Percentiles rank a stretch among this genome's conserved stretches.
Evolutionary conservation across 2,888 invertebrate species (phyloP).

Genomic region (Arrhopalites spinosus): DNA sequence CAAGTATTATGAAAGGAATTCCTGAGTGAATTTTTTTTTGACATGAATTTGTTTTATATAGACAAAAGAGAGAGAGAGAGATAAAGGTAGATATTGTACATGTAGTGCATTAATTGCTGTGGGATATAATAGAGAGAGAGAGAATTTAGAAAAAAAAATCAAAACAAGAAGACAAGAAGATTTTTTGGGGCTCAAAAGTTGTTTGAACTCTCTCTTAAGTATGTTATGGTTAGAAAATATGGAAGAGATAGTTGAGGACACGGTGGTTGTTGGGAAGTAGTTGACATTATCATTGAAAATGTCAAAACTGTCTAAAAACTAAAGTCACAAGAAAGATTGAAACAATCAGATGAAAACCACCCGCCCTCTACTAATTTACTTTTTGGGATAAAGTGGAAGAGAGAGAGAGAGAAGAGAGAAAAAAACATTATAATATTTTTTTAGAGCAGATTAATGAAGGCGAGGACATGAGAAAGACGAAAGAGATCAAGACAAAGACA

Average conservation of each 20-base stretch:
- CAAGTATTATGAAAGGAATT: not conserved
- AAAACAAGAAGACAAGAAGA: not conserved
- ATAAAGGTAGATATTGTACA: not conserved
- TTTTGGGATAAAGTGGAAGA: not conserved
- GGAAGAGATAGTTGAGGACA: too few relatives aligned
- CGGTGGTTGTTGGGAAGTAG: too few relatives aligned
- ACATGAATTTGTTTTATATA: not conserved
- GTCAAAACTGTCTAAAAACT: conserved; percentile 5
- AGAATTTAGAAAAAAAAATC: not conserved
- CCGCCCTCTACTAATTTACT: conserved; percentile 19
- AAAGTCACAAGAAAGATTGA: not conserved
- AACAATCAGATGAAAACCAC: not conserved
- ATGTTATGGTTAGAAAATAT: not conserved
- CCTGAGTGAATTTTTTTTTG: not conserved
- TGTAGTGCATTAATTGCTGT: not conserved
- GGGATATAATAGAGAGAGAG: too few relatives aligned
- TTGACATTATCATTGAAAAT: conserved; percentile 26
- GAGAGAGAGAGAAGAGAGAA: too few relatives aligned
- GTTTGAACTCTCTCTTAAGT: not conserved
- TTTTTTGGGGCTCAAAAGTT: not conserved
- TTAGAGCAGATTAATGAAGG: not conserved
- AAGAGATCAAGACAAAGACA: not conserved
- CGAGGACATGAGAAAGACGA: not conserved
- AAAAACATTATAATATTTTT: not conserved
- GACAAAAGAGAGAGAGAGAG: not conserved